Percentiles rank a stretch among this genome's conserved stretches.
phyloP scores from a whole-genome alignment of 2,797 vertebrate genomes.

The Odontamblyopus rebecca region DNA sequence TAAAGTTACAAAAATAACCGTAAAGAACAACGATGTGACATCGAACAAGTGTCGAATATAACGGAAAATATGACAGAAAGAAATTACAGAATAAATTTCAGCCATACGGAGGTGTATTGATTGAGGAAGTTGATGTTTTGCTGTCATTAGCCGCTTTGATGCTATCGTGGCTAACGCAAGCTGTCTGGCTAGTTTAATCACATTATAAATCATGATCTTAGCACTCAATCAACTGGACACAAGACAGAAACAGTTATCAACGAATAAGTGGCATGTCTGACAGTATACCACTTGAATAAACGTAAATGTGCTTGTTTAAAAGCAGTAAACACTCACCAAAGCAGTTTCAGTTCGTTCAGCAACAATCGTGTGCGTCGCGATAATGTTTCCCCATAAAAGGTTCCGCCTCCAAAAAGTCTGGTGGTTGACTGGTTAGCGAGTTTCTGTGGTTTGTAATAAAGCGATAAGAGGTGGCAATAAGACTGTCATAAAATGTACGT shows the following conservation, averaged over 20 bases:
- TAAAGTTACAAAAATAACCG: not conserved
- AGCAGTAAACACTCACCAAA: conserved; percentile 61
- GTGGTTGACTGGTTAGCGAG: not conserved
- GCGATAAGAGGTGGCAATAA: not conserved
- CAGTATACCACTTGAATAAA: rapidly evolving
- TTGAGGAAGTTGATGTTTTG: conserved; percentile 41
- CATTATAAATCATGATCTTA: not conserved
- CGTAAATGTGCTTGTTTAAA: rapidly evolving
- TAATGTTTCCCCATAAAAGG: conserved; percentile 51
- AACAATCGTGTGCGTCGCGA: conserved; percentile 47
- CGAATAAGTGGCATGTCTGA: rapidly evolving
- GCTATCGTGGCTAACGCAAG: conserved; percentile 44
- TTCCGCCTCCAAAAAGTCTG: conserved; percentile 37
- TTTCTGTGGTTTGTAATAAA: not conserved
- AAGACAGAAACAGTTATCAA: rapidly evolving
- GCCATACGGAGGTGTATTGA: not conserved
- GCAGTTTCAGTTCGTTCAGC: conserved; percentile 37
- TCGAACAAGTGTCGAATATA: not conserved
- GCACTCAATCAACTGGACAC: not conserved
- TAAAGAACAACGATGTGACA: not conserved
- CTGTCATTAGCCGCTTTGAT: conserved; percentile 46
- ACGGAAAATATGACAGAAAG: not conserved
- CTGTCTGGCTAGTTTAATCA: conserved; percentile 34
- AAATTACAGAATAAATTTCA: not conserved
- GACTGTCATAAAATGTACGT: not conserved